Evolutionary conservation across 1,140 invertebrate genomes (phyloP), one percentile per base, ranked within the genome.

Genomic region (Drosophila albomicans): DNA sequence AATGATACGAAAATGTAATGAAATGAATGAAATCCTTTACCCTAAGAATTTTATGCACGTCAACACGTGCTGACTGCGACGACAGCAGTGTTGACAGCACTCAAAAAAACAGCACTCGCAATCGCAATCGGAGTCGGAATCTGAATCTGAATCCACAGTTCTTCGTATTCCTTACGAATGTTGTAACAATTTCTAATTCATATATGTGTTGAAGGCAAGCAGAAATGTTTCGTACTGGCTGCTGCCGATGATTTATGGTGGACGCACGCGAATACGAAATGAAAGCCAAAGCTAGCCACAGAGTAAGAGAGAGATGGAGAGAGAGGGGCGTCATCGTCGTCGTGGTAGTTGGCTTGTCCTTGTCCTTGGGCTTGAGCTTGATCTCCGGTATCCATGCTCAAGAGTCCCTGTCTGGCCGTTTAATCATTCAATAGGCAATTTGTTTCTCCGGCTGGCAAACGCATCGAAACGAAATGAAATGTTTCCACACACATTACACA

Each of bases 371-470:
- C n/a, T 25, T 25, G 20, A 25, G 20, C 35, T 70, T 71, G 76
- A 59, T 49, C 32, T 51, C 59, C 57, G 63, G 49, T 56, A 20
- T 13, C 38, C 8, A 1, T 28, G 15, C 32, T 70, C 35, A 30
- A 16, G 20, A 25, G 13, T 30, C 8, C 16, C 13, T 25, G 65
- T 48, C 49, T 15, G 63, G 48, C 58, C 78, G 71, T 81, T 88
- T 88, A 88, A 88, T 88, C 85, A 88, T 88, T 88, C 85, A 88
- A 88, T 88, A 88, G 85, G 85, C 85, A 88, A 88, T 89, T 88
- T 88, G 85, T 89, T 82, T 71, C 52, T 25, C 78, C 63, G 61
- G 69, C 64, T 71, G 77, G 48, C 48, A 61, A 63, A 64, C 61
- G 51, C 56, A 57, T 61, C 54, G 74, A 71, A 66, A 67, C 51